Evolutionary conservation across 2,888 invertebrate species (phyloP), one percentile per base, ranked within the genome.

Genomic region (Amorpha juglandis): DNA sequence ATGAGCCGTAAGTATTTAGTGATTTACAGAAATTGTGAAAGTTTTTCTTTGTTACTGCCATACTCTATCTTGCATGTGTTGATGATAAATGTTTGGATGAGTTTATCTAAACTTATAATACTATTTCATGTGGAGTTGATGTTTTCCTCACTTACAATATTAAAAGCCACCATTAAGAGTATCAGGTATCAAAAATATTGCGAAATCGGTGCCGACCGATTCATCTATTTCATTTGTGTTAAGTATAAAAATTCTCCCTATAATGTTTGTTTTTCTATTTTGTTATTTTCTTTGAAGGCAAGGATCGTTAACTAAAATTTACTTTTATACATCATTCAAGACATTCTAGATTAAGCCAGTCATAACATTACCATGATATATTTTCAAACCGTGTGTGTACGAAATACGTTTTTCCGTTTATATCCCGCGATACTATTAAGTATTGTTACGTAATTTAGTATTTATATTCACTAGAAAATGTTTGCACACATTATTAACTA

Each of bases 371-470:
- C 42, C 58, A 58, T 58, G 38, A 42, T 19, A 42, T 58, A 58
- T 58, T 42, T 58, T 19, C 38, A 6, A 42, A 58, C 19, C 42
- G 42, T 42, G 58, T 58, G 58, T 58, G 27, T 27, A 27, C 33
- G 52, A 33, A 33, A 42, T 38, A 58, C 58, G 42, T 58, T 42
- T 35, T 58, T 51, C 63, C 38, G 38, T 63, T 51, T 35, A 51
- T 51, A 51, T 38, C 19, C 8, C 51, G n/a, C 62, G 38, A 38
- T 51, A 63, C 63, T 51, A 19, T 58, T 58, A 58, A 58, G 38
- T 63, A 51, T 51, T 63, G 63, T 63, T 35, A 19, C 50, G 50
- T 63, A 63, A 63, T 63, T 50, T 63, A 33, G 48, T 50, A 63
- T 63, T 55, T 35, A 55, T 11, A 21, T 21, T 51, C 21, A 16